Conservation (phyloP, 2,113 vertebrate species). For the Channa argus region DNA sequence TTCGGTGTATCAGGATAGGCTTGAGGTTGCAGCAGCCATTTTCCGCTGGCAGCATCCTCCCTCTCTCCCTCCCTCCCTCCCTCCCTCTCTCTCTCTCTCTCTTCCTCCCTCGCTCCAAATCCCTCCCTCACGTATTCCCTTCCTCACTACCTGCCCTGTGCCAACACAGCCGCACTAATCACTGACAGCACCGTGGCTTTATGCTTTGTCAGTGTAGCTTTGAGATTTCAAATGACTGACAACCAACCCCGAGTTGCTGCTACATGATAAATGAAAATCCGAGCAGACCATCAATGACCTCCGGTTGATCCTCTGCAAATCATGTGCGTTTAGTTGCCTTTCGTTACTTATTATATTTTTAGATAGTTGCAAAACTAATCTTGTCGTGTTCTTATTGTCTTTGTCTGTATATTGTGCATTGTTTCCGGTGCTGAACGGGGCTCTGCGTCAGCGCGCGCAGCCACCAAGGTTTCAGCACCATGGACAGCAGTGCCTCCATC, state of each 20-base stretch:
- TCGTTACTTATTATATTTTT: no score
- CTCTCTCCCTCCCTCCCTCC: conserved; percentile 71
- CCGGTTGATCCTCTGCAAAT: conserved; percentile 22
- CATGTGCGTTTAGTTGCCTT: no score
- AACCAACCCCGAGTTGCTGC: conserved; percentile 26
- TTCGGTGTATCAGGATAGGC: conserved; percentile 84
- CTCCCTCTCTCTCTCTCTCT: conserved; percentile 38
- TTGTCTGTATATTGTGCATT: no score
- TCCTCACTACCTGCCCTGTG: conserved; percentile 80
- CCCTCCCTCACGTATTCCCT: conserved; percentile 65
- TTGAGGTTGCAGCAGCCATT: conserved; percentile 88
- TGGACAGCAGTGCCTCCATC: conserved; percentile 69
- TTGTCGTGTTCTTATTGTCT: no score
- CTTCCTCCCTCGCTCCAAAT: conserved; percentile 48
- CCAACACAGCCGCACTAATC: conserved; percentile 77
- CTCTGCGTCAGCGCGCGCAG: no score
- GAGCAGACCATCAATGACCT: conserved; percentile 53
- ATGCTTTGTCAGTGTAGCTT: conserved; percentile 30
- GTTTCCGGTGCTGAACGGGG: no score
- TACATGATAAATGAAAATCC: conserved; percentile 43
- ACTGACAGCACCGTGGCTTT: conserved; percentile 68
- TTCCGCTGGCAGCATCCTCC: conserved; percentile 86
- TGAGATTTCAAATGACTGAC: conserved; percentile 35
- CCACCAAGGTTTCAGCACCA: conserved; percentile 71
- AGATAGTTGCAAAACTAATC: no score